These are phyloP conservation scores for Campaea margaritaria DNA, from an alignment of 2,888 invertebrate genomes.

Conservation along the genomic window DNA sequence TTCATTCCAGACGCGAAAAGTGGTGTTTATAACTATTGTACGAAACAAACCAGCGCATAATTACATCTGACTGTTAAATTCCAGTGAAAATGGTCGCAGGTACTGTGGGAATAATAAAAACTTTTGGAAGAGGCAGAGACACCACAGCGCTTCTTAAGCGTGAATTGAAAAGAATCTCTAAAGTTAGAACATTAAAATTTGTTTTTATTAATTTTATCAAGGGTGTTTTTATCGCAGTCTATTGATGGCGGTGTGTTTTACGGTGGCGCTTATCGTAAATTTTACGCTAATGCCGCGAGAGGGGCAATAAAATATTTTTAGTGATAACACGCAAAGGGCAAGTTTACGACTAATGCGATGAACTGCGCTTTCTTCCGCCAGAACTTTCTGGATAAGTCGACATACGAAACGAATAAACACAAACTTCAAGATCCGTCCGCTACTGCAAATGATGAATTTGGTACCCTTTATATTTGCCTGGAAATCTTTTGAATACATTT, in stretches of 20 bases:
- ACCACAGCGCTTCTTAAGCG: constrained; percentile 37
- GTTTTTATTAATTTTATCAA: constrained; percentile 48
- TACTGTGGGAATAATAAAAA: constrained; percentile 47
- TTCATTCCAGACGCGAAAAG: constrained; percentile 16
- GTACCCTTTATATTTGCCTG: no score
- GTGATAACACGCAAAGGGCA: constrained; percentile 45
- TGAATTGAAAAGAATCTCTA: constrained; percentile 48
- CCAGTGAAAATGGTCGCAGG: constrained; percentile 32
- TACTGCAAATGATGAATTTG: no score
- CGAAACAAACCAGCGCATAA: constrained; percentile 43
- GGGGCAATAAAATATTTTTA: constrained; percentile 50
- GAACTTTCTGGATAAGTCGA: constrained; percentile 25
- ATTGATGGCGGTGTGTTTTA: constrained; percentile 49
- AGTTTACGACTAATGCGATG: constrained; percentile 47
- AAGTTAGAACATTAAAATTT: constrained; percentile 37
- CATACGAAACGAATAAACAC: neutral
- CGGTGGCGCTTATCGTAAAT: constrained; percentile 55
- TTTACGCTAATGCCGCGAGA: constrained; percentile 50
- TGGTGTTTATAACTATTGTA: constrained; percentile 41
- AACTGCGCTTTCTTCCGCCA: constrained; percentile 20
- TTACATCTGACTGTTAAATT: constrained; percentile 51
- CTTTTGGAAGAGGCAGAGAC: constrained; percentile 40
- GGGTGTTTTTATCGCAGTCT: constrained; percentile 44
- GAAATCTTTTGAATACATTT: no score
- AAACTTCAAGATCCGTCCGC: no score